Base-by-base conservation (phyloP, 2,888 invertebrate genomes). In the Octodonta nipae region DNA sequence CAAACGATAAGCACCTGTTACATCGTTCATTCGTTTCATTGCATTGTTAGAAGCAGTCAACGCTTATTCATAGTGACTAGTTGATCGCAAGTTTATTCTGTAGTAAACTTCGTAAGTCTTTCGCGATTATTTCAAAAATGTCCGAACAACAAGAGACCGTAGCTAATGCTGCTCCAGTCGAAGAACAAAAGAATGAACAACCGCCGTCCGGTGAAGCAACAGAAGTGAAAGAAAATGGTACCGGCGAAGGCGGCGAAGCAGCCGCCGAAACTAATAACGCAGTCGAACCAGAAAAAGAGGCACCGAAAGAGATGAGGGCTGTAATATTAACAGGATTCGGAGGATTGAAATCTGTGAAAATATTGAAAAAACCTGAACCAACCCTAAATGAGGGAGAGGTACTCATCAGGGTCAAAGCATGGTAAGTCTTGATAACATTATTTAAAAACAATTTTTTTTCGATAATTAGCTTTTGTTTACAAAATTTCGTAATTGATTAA, bases 281-380 rank as follows among this genome's bases (percentile, higher is more conserved):
- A n/a, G n/a, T n/a, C 3, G 22, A 22, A 11, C 14, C 17, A 10
- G 45, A 43, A 30, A 45, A 49, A 31, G 50, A 50, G 31, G 71
- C 74, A 46, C 76, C 77, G 45, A 82, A 83, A 62, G 82, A 85
- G 66, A 85, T 86, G 84, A 72, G 81, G 55, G 82, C 83, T 34
- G 76, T 87, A 49, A 79, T 85, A 42, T 72, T 87, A 47, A 81
- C 79, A 44, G 81, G 83, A 51, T 88, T 85, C 63, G 88, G 87
- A 24, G 86, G 86, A 26, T 68, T 85, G 40, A 86, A 86, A 62
- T 77, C 80, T 56, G 78, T 87, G 48, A 86, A 86, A 66, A 77
- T 83, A 45, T 70, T 78, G 52, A 82, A 78, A 62, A 81, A 80
- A 56, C 79, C 82, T 14, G 83, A 84, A 58, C 81, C 83, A 24